A percentile compares a stretch with the other conserved stretches of the same genome.
Evolutionary conservation across 92 coral and sea anemone genomes (phyloP).

Genomic region (Chrysogorgia sp.): DNA sequence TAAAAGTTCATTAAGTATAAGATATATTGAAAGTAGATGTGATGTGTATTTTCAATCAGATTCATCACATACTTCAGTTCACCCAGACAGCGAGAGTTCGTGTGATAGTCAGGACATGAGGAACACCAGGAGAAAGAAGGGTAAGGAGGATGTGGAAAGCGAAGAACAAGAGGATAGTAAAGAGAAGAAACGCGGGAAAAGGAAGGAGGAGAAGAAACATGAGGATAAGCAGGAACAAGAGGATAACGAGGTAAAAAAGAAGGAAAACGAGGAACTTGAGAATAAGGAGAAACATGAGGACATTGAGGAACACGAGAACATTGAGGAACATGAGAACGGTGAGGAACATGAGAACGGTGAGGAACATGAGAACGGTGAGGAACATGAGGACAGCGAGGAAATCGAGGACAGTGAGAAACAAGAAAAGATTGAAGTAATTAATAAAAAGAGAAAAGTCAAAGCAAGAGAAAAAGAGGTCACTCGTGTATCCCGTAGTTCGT

Average conservation of each 20-base stretch:
- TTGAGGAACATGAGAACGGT: too few species aligned
- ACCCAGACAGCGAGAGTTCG: conserved; percentile 12
- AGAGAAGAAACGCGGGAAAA: background rate
- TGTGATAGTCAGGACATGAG: background rate
- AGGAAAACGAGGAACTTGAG: background rate
- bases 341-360: background rate
- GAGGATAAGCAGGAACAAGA: conserved; percentile 16
- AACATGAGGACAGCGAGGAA: conserved; percentile 11
- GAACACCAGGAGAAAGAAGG: background rate
- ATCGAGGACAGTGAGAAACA: background rate
- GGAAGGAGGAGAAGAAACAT: conserved; percentile 15
- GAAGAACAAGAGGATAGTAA: background rate
- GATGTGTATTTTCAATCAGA: background rate
- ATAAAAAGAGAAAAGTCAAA: conserved; percentile 1
- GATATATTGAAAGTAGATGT: background rate
- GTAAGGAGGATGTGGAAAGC: background rate
- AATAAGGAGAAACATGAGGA: too few species aligned
- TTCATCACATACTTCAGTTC: conserved; percentile 1
- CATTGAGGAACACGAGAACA: too few species aligned
- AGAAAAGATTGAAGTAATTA: background rate
- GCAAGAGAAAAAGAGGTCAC: background rate
- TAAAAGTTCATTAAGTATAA: conserved; percentile 15
- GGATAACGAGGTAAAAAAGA: too few species aligned
- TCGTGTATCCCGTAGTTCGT: conserved; percentile 29
- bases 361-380: background rate